These are phyloP conservation scores for Tauraco hartlaubi DNA, from an alignment of 2,797 vertebrate species.

Conservation along the genomic window DNA sequence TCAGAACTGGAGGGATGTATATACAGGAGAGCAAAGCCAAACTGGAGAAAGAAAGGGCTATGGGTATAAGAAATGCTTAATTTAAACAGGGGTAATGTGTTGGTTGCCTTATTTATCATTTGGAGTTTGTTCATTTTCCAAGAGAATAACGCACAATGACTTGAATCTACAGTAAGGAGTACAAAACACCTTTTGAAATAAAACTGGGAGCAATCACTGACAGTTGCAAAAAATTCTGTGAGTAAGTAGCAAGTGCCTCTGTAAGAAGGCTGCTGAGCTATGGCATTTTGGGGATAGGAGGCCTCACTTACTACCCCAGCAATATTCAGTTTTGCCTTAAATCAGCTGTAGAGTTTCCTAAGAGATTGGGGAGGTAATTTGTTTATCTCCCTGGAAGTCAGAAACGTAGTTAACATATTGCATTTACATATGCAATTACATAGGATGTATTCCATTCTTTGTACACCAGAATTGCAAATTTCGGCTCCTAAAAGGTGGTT, in stretches of 20 bases:
- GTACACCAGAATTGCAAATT: neutral
- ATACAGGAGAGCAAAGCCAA: neutral
- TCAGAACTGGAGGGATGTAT: neutral
- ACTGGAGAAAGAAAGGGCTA: neutral
- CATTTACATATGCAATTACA: neutral
- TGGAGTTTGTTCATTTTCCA: neutral
- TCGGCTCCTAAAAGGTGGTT: neutral
- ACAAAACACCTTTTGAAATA: neutral
- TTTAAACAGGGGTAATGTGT: neutral
- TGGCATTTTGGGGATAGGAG: neutral
- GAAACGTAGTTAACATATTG: neutral
- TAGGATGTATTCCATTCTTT: neutral
- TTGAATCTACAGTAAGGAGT: neutral
- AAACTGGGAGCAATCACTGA: neutral
- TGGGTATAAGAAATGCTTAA: neutral
- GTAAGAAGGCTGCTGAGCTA: neutral
- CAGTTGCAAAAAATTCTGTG: neutral
- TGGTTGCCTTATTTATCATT: neutral
- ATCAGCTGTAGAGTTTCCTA: neutral
- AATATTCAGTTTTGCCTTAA: neutral
- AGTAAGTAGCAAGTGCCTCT: rapidly evolving
- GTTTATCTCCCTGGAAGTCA: neutral
- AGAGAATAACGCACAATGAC: neutral
- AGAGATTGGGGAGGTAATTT: neutral
- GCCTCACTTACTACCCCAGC: neutral